A percentile compares a stretch with the other conserved stretches of the same genome.
These are phyloP conservation scores for Scaptomyza polygonia DNA, from an alignment of 2,888 invertebrate genomes.

Conservation along the genomic window DNA sequence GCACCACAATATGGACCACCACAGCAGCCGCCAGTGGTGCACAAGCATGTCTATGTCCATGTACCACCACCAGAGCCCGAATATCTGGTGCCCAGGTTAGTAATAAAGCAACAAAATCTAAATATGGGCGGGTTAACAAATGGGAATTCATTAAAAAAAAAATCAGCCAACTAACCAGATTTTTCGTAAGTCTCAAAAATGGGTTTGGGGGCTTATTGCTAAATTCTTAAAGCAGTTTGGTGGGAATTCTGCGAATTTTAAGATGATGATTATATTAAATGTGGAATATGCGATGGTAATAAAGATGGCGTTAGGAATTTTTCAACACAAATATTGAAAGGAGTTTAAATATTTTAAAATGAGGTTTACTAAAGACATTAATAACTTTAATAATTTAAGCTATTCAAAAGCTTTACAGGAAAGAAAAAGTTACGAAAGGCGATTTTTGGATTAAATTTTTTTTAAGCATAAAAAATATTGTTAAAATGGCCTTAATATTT, in stretches of 20 bases:
- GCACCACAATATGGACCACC: constrained; percentile 89
- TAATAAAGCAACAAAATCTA: constrained; percentile 33
- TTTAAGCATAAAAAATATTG: too few species aligned
- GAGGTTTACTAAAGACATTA: too few species aligned
- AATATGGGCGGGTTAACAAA: neutral
- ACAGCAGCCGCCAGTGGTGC: constrained; percentile 90
- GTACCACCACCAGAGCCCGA: constrained; percentile 95
- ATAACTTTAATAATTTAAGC: too few species aligned
- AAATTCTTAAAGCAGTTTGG: constrained; percentile 1
- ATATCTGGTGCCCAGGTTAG: constrained; percentile 88
- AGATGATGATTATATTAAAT: neutral
- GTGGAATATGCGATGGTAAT: neutral
- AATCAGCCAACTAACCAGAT: too few species aligned
- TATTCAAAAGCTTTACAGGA: too few species aligned
- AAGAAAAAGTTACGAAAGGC: too few species aligned
- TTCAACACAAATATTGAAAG: too few species aligned
- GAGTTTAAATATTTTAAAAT: too few species aligned
- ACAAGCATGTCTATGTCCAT: constrained; percentile 96
- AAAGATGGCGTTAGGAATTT: neutral
- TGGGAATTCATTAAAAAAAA: neutral
- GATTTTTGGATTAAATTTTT: too few species aligned
- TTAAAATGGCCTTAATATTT: too few species aligned
- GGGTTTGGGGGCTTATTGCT: neutral
- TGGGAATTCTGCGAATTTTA: neutral
- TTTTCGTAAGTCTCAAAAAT: neutral